Conservation (phyloP, 2,113 vertebrate genomes). For the Agelaius phoeniceus region DNA sequence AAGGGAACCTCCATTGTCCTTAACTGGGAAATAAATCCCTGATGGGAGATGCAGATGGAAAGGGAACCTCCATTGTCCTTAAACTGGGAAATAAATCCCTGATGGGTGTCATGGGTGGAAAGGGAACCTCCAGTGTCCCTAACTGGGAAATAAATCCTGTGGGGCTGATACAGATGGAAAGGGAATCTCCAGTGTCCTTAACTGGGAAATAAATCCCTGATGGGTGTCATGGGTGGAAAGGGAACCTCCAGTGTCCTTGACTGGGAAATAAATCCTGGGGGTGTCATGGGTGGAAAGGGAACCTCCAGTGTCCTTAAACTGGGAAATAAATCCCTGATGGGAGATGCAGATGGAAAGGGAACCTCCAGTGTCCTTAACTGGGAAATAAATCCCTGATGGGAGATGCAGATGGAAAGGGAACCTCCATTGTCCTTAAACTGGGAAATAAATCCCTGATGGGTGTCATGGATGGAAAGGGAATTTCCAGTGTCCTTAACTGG, state of each 20-base stretch:
- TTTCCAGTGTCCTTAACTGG: background rate
- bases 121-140: background rate
- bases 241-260: background rate
- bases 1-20: background rate
- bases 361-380: background rate
- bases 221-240: background rate
- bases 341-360: background rate
- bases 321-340: background rate
- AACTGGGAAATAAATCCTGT: slow-evolving; percentile 12
- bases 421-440: too few species aligned
- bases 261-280: slow-evolving; percentile 16
- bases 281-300: too few species aligned
- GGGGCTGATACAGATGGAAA: too few species aligned
- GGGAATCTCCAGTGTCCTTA: background rate
- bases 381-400: too few species aligned
- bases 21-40: background rate
- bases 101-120: too few species aligned
- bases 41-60: too few species aligned
- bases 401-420: too few species aligned
- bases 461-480: background rate
- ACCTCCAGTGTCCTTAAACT: background rate
- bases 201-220: background rate
- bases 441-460: too few species aligned
- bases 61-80: too few species aligned
- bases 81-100: too few species aligned